Conservation (phyloP, 2,888 invertebrate genomes). For the Ellobium chinense region DNA sequence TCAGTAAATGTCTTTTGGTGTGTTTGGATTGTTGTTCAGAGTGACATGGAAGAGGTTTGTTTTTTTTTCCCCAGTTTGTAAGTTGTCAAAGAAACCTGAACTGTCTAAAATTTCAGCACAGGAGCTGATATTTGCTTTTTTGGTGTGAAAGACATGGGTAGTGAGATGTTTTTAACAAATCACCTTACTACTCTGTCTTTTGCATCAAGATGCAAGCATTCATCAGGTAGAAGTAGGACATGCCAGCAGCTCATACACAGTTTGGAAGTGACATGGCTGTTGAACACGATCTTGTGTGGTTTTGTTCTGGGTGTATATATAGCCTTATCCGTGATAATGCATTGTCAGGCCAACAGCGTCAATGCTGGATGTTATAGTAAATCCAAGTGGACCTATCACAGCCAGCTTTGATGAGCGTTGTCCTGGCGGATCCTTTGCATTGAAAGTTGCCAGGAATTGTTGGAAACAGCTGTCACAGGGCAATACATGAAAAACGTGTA, state of each 20-base stretch:
- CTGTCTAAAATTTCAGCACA: too few relatives aligned
- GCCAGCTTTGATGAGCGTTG: slow-evolving; percentile 76
- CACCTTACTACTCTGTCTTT: slow-evolving; percentile 99
- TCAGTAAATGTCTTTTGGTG: too few relatives aligned
- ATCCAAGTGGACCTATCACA: slow-evolving; percentile 65
- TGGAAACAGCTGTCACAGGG: too few relatives aligned
- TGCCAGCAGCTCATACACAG: too few relatives aligned
- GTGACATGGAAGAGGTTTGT: too few relatives aligned
- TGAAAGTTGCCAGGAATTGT: background rate
- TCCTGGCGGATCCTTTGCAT: slow-evolving; percentile 24
- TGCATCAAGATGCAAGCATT: slow-evolving; percentile 81
- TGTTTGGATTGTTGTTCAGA: too few relatives aligned
- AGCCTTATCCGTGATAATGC: background rate
- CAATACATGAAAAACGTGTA: too few relatives aligned
- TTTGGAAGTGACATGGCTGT: too few relatives aligned
- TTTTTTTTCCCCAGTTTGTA: too few relatives aligned
- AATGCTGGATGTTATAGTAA: slow-evolving; percentile 90
- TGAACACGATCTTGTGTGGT: too few relatives aligned
- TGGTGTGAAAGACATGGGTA: slow-evolving; percentile 97
- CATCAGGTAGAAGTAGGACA: background rate
- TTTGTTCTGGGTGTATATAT: background rate
- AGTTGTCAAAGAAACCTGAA: too few relatives aligned
- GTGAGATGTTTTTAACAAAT: slow-evolving; percentile 89
- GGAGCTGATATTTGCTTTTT: too few relatives aligned
- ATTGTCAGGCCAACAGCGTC: slow-evolving; percentile 80